phyloP scores from a whole-genome alignment of 2,797 vertebrate genomes.

The Halcyon smyrnensis region DNA sequence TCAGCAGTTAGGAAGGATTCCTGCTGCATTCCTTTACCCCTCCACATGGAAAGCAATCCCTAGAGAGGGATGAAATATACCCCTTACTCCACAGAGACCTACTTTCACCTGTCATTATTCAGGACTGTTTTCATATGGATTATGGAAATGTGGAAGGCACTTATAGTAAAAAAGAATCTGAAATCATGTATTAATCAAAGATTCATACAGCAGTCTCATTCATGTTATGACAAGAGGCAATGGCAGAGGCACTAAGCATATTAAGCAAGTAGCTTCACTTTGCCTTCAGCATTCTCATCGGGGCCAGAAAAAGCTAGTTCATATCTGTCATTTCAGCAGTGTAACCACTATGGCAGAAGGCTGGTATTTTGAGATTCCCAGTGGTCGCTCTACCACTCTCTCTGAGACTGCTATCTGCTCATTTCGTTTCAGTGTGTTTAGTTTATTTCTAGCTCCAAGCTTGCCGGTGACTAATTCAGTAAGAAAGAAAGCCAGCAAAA shows the following conservation, averaged over 20 bases:
- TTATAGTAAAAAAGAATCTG: neutral
- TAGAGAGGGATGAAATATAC: neutral
- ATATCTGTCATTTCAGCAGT: neutral
- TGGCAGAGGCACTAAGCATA: neutral
- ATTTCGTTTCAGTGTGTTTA: neutral
- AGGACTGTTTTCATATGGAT: neutral
- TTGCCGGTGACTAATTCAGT: neutral
- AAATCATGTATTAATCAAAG: neutral
- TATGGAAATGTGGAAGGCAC: neutral
- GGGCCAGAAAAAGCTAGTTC: neutral
- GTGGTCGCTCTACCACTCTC: neutral
- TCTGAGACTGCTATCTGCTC: neutral
- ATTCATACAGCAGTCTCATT: neutral
- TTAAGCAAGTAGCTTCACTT: neutral
- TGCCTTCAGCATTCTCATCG: rapidly evolving
- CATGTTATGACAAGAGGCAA: neutral
- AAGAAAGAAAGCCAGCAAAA: neutral
- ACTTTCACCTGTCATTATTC: neutral
- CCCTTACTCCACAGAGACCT: neutral
- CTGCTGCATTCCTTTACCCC: neutral
- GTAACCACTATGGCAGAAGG: neutral
- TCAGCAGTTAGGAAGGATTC: neutral
- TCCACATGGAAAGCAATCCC: neutral
- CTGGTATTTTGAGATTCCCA: neutral
- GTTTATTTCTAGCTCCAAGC: neutral